Base-by-base conservation (phyloP, 1,140 invertebrate species). In the Drosophila orosa region DNA sequence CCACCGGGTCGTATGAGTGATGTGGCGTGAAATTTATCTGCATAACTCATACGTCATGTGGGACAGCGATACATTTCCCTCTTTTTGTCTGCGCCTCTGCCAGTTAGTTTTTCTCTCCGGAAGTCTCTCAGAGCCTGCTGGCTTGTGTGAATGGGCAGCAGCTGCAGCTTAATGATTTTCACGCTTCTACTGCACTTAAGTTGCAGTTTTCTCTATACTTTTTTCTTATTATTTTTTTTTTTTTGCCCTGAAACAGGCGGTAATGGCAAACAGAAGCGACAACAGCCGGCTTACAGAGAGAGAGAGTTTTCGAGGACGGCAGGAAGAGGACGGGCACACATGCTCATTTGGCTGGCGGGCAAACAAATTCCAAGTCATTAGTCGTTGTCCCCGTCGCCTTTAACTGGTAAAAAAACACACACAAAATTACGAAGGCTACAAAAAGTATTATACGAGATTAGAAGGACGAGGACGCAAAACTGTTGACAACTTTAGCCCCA, bases 151-250 rank as follows among this genome's bases (percentile, higher is more conserved):
- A 10, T 39, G 25, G 48, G 73, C 48, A 60, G 57, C 78, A 86
- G 78, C 68, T 85, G 82, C 27, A 86, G 78, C 78, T 85, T 85
- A 85, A 85, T 87, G 82, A 87, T 85, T 85, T 85, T 81, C 77
- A 78, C 78, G 65, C 78, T 82, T 61, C 55, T 82, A 39, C 67
- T 86, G 74, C 83, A 86, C 82, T 85, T 78, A 82, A 82, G 78
- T 82, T 85, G 74, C 55, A 78, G 60, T 61, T 75, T 76, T 81
- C 60, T 65, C 59, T 35, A 25, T 15, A 15, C 31, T 52, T 52
- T 39, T 48, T 48, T 29, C 24, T 45, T 40, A 40, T 8, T 45
- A 2, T 27, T n/a, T 25, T 33, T 52, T 50, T 52, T 54, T 67
- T 71, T 74, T 66, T 63, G 39, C 39, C 55, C 54, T 62, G 60